Evolutionary conservation across 2,797 vertebrate genomes (phyloP).

Genomic region (Acanthurus leucopareius): DNA sequence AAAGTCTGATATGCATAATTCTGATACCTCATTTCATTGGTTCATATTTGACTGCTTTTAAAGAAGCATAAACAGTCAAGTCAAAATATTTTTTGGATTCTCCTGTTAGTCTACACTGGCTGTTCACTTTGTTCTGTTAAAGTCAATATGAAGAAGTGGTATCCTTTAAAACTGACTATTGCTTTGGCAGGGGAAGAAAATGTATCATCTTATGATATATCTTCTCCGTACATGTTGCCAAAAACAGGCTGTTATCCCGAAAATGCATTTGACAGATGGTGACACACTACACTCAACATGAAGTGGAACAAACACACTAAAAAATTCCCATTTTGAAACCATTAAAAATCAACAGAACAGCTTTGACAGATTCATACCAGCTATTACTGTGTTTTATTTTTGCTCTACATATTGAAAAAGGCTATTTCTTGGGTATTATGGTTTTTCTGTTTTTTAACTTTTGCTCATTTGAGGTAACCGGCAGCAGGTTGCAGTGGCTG

Average conservation of each 20-base stretch:
- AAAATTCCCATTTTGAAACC: neutral
- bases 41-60: too few relatives aligned
- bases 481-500: neutral
- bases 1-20: too few relatives aligned
- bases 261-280: slow-evolving; percentile 27
- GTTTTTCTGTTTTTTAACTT: slow-evolving; percentile 1
- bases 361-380: slow-evolving; percentile 14
- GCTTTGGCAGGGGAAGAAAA: too few relatives aligned
- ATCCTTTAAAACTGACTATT: too few relatives aligned
- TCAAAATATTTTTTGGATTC: too few relatives aligned
- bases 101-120: too few relatives aligned
- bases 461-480: neutral
- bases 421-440: neutral
- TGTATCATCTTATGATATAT: neutral
- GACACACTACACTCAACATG: slow-evolving; percentile 12
- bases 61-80: too few relatives aligned
- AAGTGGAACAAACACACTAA: slow-evolving; percentile 1
- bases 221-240: neutral
- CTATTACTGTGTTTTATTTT: neutral
- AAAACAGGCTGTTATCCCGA: neutral
- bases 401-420: neutral
- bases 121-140: too few relatives aligned
- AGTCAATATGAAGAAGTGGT: too few relatives aligned
- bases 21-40: too few relatives aligned
- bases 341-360: neutral